Evolutionary conservation across 2,797 vertebrate genomes (phyloP), one percentile per base, ranked within the genome.

Genomic region (Chaunax sp.): DNA sequence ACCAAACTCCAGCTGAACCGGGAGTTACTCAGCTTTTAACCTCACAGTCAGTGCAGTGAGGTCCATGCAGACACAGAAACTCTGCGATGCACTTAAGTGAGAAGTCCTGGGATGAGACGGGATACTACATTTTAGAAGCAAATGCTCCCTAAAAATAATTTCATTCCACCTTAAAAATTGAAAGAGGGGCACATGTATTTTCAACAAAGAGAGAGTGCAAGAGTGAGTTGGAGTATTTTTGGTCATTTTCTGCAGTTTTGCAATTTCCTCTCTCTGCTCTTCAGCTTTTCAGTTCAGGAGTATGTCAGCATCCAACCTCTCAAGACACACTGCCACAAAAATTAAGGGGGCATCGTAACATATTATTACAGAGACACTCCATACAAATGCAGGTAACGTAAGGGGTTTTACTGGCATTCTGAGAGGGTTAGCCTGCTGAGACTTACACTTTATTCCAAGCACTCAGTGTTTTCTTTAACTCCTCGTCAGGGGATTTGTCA

Each of bases 11-110:
- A 13, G 35, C 45, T 62, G 56, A 70, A 25, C 44, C 58, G 25
- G 22, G 23, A 37, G 35, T 28, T 60, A 43, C 54, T 38, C 26
- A 9, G 38, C 55, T 68, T 75, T 83, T 67, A 77, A 78, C 59
- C 64, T 78, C 72, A 54, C 66, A 9, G 47, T 11, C 38, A 68
- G 63, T 25, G 14, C 13, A 53, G 25, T 15, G 59, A 69, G 61
- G 67, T 57, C 30, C 8, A n/a, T 7, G 61, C 46, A 23, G 25
- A 44, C 55, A 64, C 64, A 58, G 23, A 46, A 73, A 64, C 69
- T 47, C 70, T 66, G 45, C 77, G 70, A 84, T 78, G 64, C 80
- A 69, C 81, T 78, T 72, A 72, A 61, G 67, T 43, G 56, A 68
- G 65, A 84, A 69, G 43, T 68, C 58, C 25, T 74, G 16, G 16